phyloP scores from a whole-genome alignment of 1,140 invertebrate genomes.

The Varroa destructor region DNA sequence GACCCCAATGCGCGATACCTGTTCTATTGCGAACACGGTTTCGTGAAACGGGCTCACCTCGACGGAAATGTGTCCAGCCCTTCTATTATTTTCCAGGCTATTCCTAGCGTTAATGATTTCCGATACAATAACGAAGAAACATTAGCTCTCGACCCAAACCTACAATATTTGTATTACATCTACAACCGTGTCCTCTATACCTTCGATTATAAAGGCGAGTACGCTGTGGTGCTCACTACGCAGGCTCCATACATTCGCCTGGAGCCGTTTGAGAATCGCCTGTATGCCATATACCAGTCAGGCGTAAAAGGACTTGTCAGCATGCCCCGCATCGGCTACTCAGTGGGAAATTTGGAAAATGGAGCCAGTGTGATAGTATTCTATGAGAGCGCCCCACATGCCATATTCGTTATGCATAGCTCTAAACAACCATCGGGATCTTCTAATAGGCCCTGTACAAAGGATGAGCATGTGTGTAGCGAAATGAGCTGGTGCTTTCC shows the following conservation, averaged over 20 bases:
- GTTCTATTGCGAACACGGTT: constrained; percentile 8
- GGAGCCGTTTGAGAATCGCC: constrained; percentile 9
- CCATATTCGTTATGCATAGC: neutral
- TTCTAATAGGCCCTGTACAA: too few species aligned
- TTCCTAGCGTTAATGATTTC: neutral
- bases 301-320: neutral
- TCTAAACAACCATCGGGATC: neutral
- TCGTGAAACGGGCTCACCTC: neutral
- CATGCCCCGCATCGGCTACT: neutral
- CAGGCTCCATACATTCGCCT: neutral
- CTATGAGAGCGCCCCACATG: neutral
- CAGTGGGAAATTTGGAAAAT: neutral
- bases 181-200: constrained; percentile 1
- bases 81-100: neutral
- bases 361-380: neutral
- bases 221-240: neutral
- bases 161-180: constrained; percentile 4
- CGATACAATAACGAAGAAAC: neutral
- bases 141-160: neutral
- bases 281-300: neutral
- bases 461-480: neutral
- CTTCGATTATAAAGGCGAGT: constrained; percentile 15
- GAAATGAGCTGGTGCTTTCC: neutral
- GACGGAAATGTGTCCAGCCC: neutral
- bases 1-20: neutral